Base-by-base conservation (phyloP, 2,113 vertebrate species). In the Damaliscus lunatus region DNA sequence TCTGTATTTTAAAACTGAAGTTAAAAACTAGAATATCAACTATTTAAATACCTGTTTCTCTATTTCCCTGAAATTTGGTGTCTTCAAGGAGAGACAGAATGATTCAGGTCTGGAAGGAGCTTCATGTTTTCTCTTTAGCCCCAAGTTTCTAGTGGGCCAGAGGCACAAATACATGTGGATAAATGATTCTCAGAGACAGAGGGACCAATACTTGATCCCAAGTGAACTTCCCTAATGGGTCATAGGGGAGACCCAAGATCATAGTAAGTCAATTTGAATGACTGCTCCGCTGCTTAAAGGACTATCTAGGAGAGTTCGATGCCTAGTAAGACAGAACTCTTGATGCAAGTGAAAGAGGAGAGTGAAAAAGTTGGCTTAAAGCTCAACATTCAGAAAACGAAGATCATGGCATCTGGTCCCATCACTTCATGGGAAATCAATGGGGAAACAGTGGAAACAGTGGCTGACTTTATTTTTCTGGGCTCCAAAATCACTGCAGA, bases 1-100 rank as follows among this genome's bases (percentile, higher is more conserved):
- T 91, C 43, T 83, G 4, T 52, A 43, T 77, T 36, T 40, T 71
- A n/a, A 90, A 31, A 60, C 25, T 90, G 33, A 88, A 50, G 4
- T 50, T 88, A 67, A 86, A 91, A 82, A 50, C 40, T 77, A 62
- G 43, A 88, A 7, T 43, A 25, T 85, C 12, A 23, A 53, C 64
- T 85, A 92, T 90, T 90, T 67, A 97, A 96, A 88, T 84, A 91
- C 5, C 25, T 23, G 82, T 92, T 12, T 81, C 62, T 86, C 40
- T 43, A 64, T 81, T 88, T 57, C 48, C 13, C 77, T 78, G n/a
- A 88, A 93, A 50, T 64, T 29, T 80, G 31, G 40, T 53, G 25
- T 71, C 88, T 96, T 88, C 3, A 3, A 36, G n/a, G 43, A 64
- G 78, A 96, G 46, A 83, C 3, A 57, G 11, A 59, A 46, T 71